Base-by-base conservation (phyloP, 2,797 vertebrate genomes). In the Brachymystax lenok region DNA sequence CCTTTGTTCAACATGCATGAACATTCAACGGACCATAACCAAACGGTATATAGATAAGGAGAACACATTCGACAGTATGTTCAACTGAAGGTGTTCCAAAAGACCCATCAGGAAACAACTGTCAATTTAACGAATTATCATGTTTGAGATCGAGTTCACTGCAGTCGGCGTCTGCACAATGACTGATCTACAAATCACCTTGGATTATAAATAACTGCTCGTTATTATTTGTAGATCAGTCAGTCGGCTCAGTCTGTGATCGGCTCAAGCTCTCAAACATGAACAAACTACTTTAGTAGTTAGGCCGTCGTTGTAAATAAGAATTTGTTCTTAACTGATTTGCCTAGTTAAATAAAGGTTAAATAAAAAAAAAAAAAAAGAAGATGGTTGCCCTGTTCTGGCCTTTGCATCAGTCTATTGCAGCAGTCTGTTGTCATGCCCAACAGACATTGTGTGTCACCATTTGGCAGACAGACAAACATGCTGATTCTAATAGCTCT, bases 401-500 rank as follows among this genome's bases (percentile, higher is more conserved):
- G 81, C 86, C 84, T 78, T 76, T 50, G 30, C 86, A 85, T 84
- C 78, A 81, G 66, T 75, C 82, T 87, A 79, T 83, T 16, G 79
- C 85, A 79, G 87, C 80, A 77, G 83, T 80, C 83, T 73, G 81
- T 74, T 79, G 86, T 89, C 84, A 87, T 87, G 91, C 91, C 90
- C 89, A 82, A 82, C 78, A 85, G 91, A 91, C 89, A 85, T 90
- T 85, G 89, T 46, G 17, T 69, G 16, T 35, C 10, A 40, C 89
- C 85, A 87, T 91, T 91, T 92, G 91, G 91, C 92, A 91, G 86
- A 88, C 13, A 91, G 91, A 90, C 92, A 90, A 86, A 89, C 13
- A 88, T 75, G 86, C 90, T 90, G 90, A 91, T 92, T 91, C 85
- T 92, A 88, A 89, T 92, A 92, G 91, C 91, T 92, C 90, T 92